Percentiles rank a stretch among this genome's conserved stretches.
phyloP scores from a whole-genome alignment of 2,888 invertebrate genomes.

The Drosophila nr. perissopoda region DNA sequence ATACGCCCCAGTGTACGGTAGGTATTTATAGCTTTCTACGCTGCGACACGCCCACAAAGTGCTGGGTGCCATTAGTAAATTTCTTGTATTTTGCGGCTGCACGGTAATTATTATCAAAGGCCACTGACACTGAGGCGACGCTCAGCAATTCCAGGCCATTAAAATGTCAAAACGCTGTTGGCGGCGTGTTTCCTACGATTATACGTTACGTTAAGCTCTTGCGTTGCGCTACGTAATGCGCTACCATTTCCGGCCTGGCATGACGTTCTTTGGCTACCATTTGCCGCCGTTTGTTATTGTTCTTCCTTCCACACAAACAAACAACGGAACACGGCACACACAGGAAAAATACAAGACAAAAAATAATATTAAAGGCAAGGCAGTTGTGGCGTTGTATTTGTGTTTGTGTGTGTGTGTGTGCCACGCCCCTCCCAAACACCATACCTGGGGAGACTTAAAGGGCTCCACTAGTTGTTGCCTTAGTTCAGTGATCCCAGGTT shows the following conservation, averaged over 20 bases:
- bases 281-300: conserved; percentile 61
- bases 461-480: conserved; percentile 37
- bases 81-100: conserved; percentile 31
- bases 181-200: conserved; percentile 7
- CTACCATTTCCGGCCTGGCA: conserved; percentile 55
- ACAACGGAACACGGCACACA: conserved; percentile 39
- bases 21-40: conserved; percentile 19
- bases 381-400: conserved; percentile 15
- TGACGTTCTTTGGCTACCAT: conserved; percentile 71
- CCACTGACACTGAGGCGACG: conserved; percentile 47
- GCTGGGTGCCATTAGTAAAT: conserved; percentile 51
- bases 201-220: conserved; percentile 30
- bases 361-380: conserved; percentile 33
- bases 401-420: background rate
- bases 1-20: conserved; percentile 47
- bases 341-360: conserved; percentile 32
- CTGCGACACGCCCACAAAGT: conserved; percentile 16
- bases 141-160: conserved; percentile 35
- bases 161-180: conserved; percentile 45
- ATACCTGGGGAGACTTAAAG: conserved; percentile 4
- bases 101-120: conserved; percentile 57
- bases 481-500: conserved; percentile 64
- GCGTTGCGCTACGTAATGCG: conserved; percentile 40
- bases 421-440: conserved; percentile 3
- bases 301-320: conserved; percentile 51